Conservation (phyloP, 2,113 vertebrate species). For the human (Homo sapiens) region DNA sequence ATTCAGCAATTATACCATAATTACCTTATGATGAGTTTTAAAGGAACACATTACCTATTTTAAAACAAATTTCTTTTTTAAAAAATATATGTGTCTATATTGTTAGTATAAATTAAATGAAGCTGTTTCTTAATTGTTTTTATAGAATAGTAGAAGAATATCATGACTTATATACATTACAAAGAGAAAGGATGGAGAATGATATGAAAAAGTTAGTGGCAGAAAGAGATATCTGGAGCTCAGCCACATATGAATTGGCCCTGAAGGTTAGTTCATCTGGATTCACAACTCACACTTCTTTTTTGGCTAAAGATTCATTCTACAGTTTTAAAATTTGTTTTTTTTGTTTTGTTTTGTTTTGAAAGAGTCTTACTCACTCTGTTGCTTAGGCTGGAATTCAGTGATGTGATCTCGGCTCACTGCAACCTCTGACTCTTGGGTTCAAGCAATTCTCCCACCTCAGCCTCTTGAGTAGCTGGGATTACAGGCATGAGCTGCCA, state of each 20-base stretch:
- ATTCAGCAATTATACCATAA: not conserved
- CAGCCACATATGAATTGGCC: constrained; percentile 84
- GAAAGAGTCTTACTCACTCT: too few relatives aligned
- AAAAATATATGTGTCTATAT: not conserved
- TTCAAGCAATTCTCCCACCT: too few relatives aligned
- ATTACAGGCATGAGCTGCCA: too few relatives aligned
- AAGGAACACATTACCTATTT: constrained; percentile 4
- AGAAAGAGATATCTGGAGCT: constrained; percentile 90
- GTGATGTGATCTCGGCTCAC: too few relatives aligned
- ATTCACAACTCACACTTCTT: not conserved
- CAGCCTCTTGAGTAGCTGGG: too few relatives aligned
- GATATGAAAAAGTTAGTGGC: constrained; percentile 84
- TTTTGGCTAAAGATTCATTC: constrained; percentile 6
- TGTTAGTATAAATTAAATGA: too few relatives aligned
- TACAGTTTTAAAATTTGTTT: not conserved
- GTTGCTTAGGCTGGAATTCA: too few relatives aligned
- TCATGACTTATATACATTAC: constrained; percentile 89
- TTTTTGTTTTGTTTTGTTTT: too few relatives aligned
- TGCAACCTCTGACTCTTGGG: too few relatives aligned
- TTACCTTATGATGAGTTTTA: constrained; percentile 4
- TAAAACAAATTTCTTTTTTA: not conserved
- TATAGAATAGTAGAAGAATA: constrained; percentile 89
- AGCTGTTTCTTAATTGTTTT: constrained; percentile 35
- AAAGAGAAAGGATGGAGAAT: constrained; percentile 86
- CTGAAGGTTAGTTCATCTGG: constrained; percentile 84